These are phyloP conservation scores for Pogonocichla stellata DNA, from an alignment of 2,113 vertebrate genomes.

Conservation along the genomic window DNA sequence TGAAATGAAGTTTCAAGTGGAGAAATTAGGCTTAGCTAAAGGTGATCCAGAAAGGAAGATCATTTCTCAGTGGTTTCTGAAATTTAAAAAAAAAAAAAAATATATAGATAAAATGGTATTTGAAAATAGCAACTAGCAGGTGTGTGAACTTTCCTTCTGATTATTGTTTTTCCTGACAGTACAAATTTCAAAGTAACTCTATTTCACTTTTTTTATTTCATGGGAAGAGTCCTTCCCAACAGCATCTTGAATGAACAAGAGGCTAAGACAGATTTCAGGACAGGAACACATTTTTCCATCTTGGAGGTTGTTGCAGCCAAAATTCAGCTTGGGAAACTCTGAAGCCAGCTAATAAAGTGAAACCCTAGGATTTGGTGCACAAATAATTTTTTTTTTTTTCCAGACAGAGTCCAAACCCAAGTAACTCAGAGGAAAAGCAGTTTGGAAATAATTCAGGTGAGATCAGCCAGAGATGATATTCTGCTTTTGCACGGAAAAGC, in stretches of 20 bases:
- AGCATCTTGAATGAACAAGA: neutral
- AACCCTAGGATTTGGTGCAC: neutral
- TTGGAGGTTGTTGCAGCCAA: neutral
- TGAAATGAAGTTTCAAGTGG: neutral
- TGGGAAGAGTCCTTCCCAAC: neutral
- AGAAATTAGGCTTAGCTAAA: neutral
- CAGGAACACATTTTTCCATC: neutral
- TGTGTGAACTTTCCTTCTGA: neutral
- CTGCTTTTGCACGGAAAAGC: neutral
- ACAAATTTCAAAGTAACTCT: neutral
- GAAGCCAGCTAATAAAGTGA: neutral
- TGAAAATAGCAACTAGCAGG: neutral
- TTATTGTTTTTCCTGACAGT: neutral
- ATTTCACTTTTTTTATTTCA: neutral
- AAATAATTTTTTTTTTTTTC: neutral
- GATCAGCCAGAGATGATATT: slow-evolving; percentile 3
- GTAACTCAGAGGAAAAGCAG: slow-evolving; percentile 22
- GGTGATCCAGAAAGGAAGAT: neutral
- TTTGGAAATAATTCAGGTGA: slow-evolving; percentile 14
- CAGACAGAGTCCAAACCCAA: neutral
- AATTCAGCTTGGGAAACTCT: neutral
- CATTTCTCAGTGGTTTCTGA: neutral
- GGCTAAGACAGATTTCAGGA: neutral
- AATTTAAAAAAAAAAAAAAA: neutral
- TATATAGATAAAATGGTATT: neutral